These are phyloP conservation scores for Choloepus didactylus DNA, from an alignment of 2,797 vertebrate genomes.

Conservation along the genomic window DNA sequence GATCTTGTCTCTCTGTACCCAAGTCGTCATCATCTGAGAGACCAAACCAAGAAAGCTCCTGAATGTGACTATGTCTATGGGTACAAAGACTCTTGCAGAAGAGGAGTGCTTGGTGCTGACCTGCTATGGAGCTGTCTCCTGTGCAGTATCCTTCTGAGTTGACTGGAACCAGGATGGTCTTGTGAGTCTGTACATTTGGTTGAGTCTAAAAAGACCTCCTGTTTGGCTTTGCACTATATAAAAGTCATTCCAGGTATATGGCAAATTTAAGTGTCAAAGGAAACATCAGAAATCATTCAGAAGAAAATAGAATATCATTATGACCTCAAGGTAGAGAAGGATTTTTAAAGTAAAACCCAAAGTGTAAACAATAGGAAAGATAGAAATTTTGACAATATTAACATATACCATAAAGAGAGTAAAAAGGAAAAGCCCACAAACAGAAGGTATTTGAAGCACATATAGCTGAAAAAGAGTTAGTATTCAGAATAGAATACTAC, in stretches of 20 bases:
- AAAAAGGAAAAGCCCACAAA: neutral
- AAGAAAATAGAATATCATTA: constrained; percentile 2
- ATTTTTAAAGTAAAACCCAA: neutral
- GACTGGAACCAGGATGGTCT: neutral
- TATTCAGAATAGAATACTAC: neutral
- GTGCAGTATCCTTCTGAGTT: neutral
- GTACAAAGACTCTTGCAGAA: neutral
- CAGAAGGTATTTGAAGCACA: neutral
- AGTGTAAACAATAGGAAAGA: neutral
- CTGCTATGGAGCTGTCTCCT: neutral
- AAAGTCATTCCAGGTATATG: neutral
- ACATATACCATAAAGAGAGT: neutral
- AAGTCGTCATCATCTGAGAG: neutral
- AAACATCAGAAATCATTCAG: neutral
- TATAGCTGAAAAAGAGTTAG: neutral
- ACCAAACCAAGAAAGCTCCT: neutral
- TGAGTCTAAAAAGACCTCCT: too few relatives aligned
- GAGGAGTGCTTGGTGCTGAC: neutral
- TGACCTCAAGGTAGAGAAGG: neutral
- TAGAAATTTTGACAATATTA: neutral
- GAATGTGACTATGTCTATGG: neutral
- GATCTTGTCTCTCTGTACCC: neutral
- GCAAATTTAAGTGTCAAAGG: neutral
- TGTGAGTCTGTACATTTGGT: neutral
- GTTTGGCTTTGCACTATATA: too few relatives aligned